Percentiles rank a stretch among this genome's conserved stretches.
phyloP scores from a whole-genome alignment of 2,888 invertebrate species.

The Pheosia gnoma region DNA sequence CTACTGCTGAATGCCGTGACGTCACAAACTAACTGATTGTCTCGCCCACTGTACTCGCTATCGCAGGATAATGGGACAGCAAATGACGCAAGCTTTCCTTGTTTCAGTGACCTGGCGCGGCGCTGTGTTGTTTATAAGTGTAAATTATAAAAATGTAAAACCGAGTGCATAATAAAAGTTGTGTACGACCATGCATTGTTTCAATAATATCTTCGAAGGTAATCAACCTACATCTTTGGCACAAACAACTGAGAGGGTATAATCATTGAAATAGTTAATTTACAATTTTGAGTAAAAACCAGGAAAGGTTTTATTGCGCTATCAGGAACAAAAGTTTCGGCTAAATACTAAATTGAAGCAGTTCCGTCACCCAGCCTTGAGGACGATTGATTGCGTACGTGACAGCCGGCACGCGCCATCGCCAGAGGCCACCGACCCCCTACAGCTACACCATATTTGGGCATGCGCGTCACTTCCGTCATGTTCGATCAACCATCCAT shows the following conservation, averaged over 20 bases:
- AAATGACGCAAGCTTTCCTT: conserved; percentile 42
- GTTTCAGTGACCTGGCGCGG: conserved; percentile 75
- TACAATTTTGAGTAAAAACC: too few species aligned
- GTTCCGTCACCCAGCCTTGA: too few species aligned
- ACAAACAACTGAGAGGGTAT: too few species aligned
- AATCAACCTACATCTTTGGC: too few species aligned
- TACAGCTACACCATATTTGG: not conserved
- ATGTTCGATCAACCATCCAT: not conserved
- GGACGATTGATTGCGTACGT: not conserved
- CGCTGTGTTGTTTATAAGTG: conserved; percentile 77
- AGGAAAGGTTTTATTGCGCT: too few species aligned
- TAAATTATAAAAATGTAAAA: conserved; percentile 71
- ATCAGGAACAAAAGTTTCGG: too few species aligned
- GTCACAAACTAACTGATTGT: conserved; percentile 61
- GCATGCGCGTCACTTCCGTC: not conserved
- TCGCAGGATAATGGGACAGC: conserved; percentile 11
- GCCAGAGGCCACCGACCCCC: not conserved
- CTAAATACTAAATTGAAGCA: too few species aligned
- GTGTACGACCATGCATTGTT: conserved; percentile 59
- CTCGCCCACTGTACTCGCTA: conserved; percentile 8
- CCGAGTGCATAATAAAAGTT: conserved; percentile 71
- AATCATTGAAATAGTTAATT: too few species aligned
- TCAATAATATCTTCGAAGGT: conserved; percentile 20
- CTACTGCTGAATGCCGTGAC: conserved; percentile 82
- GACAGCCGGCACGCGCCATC: conserved; percentile 12